phyloP scores from a whole-genome alignment of 2,888 invertebrate species.

The Trichogramma evanescens region DNA sequence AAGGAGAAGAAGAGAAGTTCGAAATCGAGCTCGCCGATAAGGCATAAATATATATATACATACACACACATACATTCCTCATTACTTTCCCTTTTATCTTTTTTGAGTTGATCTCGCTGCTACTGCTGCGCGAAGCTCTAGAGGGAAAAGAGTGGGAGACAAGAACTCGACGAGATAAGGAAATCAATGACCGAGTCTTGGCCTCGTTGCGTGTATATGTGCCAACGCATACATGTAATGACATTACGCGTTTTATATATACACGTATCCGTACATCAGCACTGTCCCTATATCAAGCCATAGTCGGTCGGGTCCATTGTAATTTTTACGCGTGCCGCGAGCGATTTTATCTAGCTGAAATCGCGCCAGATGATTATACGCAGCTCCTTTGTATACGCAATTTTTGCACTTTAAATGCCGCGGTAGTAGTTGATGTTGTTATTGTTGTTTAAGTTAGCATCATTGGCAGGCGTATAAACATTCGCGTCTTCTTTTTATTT shows the following conservation, averaged over 20 bases:
- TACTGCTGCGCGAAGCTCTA: background rate
- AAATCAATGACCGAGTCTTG: slow-evolving; percentile 19
- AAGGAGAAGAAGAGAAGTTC: background rate
- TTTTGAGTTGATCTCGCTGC: slow-evolving; percentile 1
- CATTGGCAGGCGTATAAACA: no score
- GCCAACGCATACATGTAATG: background rate
- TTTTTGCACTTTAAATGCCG: no score
- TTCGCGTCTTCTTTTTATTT: no score
- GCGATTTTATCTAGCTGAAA: background rate
- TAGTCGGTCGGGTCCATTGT: background rate
- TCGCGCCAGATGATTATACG: no score
- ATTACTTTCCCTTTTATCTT: slow-evolving; percentile 13
- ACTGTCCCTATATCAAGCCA: slow-evolving; percentile 2
- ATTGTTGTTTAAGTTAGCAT: no score
- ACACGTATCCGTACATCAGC: background rate
- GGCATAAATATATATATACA: background rate
- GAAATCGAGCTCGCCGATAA: slow-evolving; percentile 10
- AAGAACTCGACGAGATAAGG: slow-evolving; percentile 7
- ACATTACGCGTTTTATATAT: background rate
- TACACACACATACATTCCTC: background rate
- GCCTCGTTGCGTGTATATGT: slow-evolving; percentile 6
- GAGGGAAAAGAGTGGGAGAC: background rate
- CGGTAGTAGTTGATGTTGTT: no score
- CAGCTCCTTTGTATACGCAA: no score
- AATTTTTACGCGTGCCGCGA: background rate